Conservation (phyloP, 2,113 vertebrate genomes). For the Anser cygnoides region DNA sequence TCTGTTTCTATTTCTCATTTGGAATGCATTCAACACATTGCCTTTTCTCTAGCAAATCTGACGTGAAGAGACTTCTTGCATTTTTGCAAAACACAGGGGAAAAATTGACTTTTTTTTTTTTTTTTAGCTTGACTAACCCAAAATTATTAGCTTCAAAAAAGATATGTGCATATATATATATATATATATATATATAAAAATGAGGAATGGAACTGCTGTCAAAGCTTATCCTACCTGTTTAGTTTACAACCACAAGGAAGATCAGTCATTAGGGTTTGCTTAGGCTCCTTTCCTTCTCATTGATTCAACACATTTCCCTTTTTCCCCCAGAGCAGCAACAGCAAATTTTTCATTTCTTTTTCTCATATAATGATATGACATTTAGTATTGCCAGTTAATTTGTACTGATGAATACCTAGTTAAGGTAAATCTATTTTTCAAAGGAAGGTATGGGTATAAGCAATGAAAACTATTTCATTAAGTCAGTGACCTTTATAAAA, state of each 20-base stretch:
- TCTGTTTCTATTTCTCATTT: background rate
- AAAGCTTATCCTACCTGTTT: background rate
- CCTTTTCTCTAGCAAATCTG: background rate
- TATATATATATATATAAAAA: background rate
- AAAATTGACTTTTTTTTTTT: background rate
- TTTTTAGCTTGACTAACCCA: background rate
- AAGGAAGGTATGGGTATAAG: background rate
- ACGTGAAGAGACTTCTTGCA: background rate
- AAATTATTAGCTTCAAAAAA: background rate
- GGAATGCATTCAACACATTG: background rate
- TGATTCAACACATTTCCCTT: background rate
- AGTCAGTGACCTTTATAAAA: slow-evolving; percentile 64
- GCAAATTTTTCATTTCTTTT: slow-evolving; percentile 6
- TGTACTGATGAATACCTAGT: slow-evolving; percentile 32
- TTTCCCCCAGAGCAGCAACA: background rate
- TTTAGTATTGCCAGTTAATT: slow-evolving; percentile 48
- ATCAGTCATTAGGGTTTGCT: background rate
- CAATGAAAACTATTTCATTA: slow-evolving; percentile 61
- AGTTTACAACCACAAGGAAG: background rate
- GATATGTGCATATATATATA: too few relatives aligned
- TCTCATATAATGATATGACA: background rate
- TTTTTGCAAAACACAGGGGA: background rate
- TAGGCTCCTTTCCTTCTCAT: background rate
- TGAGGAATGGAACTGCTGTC: background rate
- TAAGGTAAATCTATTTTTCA: slow-evolving; percentile 64